Evolutionary conservation across 2,888 invertebrate species (phyloP).

Genomic region (Margaritifera margaritifera): DNA sequence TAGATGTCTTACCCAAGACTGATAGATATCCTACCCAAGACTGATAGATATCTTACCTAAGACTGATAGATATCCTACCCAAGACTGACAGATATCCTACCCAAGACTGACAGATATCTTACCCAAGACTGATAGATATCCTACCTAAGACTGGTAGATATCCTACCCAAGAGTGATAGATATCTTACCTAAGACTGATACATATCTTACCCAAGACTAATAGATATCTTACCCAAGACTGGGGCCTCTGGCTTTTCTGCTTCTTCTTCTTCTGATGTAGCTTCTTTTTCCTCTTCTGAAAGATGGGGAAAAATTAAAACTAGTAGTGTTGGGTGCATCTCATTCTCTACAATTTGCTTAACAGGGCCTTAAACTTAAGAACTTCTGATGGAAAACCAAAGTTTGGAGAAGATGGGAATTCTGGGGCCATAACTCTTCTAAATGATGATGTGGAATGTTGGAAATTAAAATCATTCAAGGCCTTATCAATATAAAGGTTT

Average conservation of each 20-base stretch:
- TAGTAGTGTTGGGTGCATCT: too few relatives aligned
- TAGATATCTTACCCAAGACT: not conserved
- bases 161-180: not conserved
- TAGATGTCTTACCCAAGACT: too few relatives aligned
- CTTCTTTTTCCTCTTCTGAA: constrained; percentile 64
- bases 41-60: too few relatives aligned
- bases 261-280: constrained; percentile 58
- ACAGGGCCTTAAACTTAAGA: too few relatives aligned
- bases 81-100: too few relatives aligned
- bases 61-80: not conserved
- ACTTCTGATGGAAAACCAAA: too few relatives aligned
- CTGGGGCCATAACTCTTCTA: too few relatives aligned
- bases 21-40: not conserved
- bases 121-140: not conserved
- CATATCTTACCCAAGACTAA: not conserved
- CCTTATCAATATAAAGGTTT: too few relatives aligned
- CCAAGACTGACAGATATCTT: not conserved
- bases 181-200: not conserved
- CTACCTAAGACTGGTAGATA: not conserved
- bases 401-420: too few relatives aligned
- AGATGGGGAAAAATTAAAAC: constrained; percentile 2
- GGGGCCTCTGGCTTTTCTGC: constrained; percentile 3
- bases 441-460: too few relatives aligned
- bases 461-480: too few relatives aligned
- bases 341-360: too few relatives aligned